Evolutionary conservation across 2,888 invertebrate species (phyloP), one percentile per base, ranked within the genome.

Genomic region (Caenorhabditis wallacei): DNA sequence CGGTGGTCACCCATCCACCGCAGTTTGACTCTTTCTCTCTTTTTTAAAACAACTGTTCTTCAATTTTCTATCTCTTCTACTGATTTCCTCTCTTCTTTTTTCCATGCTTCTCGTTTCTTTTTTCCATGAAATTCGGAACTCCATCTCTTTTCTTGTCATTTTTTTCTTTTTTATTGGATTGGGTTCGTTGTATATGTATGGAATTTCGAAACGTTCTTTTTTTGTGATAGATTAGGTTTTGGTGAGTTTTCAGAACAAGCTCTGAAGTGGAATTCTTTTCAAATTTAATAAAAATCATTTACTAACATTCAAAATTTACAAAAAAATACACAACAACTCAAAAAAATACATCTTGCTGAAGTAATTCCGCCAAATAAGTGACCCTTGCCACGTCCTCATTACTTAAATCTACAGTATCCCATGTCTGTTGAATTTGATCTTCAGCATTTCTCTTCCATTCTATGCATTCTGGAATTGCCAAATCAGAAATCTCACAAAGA

Each of bases 381-480:
- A 84, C 64, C 51, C 85, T 63, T 54, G 61, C 61, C 16, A 66
- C 30, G 20, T 84, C 75, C 13, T 83, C 83, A 10, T 61, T 43
- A n/a, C 64, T 46, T 8, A 85, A 51, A 22, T 84, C 57, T 13
- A 82, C 76, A 11, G 75, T 66, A 37, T 82, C 69, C 61, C 76
- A 84, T 1, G 80, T 54, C 11, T 53, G 57, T 54, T 68, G 37
- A 35, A 86, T 69, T 0, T 40, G 26, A 0, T 68, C 56, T 10
- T 86, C 86, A 4, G 64, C 64, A 13, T 59, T 71, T 22, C 86
- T 26, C 40, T 86, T 86, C 81, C 83, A 86, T 57, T 83, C 84
- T n/a, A 86, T 86, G 51, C 84, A 85, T 43, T 86, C 86, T 24
- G 84, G 83, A 61, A 86, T 81, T 20, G 82, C 76, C 20, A 86